Percentiles rank a stretch among this genome's conserved stretches.
Conservation (phyloP, 2,888 invertebrate genomes). For the Dusona sp. region DNA sequence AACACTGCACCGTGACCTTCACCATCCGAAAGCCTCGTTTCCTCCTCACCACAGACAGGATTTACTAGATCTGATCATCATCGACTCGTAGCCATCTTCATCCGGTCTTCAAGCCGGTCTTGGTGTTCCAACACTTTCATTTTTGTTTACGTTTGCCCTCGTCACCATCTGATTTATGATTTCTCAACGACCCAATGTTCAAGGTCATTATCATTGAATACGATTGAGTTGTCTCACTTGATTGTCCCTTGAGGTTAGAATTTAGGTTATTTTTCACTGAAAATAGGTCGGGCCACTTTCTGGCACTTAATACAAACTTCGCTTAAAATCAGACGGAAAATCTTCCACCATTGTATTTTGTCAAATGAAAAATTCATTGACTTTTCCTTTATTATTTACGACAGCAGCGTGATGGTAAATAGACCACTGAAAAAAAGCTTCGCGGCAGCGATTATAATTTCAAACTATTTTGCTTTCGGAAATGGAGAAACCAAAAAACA, state of each 20-base stretch:
- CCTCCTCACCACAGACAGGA: constrained; percentile 38
- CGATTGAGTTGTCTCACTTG: background rate
- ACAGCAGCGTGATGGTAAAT: background rate
- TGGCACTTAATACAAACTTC: background rate
- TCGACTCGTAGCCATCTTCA: constrained; percentile 10
- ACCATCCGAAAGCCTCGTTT: constrained; percentile 32
- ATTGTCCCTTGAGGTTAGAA: background rate
- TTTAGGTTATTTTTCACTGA: background rate
- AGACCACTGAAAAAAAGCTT: background rate
- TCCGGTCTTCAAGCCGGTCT: background rate
- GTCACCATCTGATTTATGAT: constrained; percentile 29
- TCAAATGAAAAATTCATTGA: background rate
- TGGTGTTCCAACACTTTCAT: background rate
- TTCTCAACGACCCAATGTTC: constrained; percentile 49
- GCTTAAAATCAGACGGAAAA: no score
- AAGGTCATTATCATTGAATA: background rate
- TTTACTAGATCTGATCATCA: constrained; percentile 47
- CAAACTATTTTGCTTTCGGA: no score
- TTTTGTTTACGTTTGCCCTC: constrained; percentile 1
- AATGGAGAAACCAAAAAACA: no score
- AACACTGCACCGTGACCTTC: constrained; percentile 44
- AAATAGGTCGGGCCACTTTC: background rate
- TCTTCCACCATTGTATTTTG: background rate
- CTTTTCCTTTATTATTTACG: background rate
- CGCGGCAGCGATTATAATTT: background rate